phyloP scores from a whole-genome alignment of 2,797 vertebrate species.

The Phyllotis vaccarum region DNA sequence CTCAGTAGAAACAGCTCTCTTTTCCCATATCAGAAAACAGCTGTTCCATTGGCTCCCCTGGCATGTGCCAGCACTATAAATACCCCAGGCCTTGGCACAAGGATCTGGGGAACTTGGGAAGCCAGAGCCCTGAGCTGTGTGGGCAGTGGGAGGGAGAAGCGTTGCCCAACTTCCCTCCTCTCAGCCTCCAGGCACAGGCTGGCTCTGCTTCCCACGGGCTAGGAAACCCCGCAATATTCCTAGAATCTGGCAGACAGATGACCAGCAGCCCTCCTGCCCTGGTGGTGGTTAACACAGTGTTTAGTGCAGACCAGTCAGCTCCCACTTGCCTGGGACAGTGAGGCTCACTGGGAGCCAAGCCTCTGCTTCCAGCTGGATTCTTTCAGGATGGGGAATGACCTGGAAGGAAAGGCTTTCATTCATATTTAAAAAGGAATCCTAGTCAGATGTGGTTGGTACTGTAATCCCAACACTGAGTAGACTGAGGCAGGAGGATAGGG shows the following conservation, averaged over 20 bases:
- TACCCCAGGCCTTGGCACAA: slow-evolving; percentile 82
- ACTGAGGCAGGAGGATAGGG: background rate
- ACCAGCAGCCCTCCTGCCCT: slow-evolving; percentile 77
- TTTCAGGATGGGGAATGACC: background rate
- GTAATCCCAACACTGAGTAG: background rate
- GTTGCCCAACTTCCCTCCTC: slow-evolving; percentile 6
- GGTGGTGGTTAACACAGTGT: slow-evolving; percentile 77
- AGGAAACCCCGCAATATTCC: slow-evolving; percentile 73
- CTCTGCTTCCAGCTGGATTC: background rate
- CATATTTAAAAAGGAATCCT: background rate
- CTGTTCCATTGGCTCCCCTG: slow-evolving; percentile 79
- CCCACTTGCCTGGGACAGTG: background rate
- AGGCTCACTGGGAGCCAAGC: slow-evolving; percentile 1
- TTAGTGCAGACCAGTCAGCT: slow-evolving; percentile 63
- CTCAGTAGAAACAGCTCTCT: slow-evolving; percentile 77
- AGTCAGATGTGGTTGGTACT: background rate
- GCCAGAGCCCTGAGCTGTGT: slow-evolving; percentile 1
- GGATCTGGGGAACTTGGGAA: slow-evolving; percentile 66
- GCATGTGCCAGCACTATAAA: slow-evolving; percentile 84
- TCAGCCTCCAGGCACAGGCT: slow-evolving; percentile 62
- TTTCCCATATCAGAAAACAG: slow-evolving; percentile 78
- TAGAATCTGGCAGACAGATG: slow-evolving; percentile 80
- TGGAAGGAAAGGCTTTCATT: background rate
- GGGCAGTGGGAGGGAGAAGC: slow-evolving; percentile 30
- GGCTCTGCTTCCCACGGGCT: slow-evolving; percentile 58